These are phyloP conservation scores for Nudaria mundana DNA, from an alignment of 2,888 invertebrate species.

Conservation along the genomic window DNA sequence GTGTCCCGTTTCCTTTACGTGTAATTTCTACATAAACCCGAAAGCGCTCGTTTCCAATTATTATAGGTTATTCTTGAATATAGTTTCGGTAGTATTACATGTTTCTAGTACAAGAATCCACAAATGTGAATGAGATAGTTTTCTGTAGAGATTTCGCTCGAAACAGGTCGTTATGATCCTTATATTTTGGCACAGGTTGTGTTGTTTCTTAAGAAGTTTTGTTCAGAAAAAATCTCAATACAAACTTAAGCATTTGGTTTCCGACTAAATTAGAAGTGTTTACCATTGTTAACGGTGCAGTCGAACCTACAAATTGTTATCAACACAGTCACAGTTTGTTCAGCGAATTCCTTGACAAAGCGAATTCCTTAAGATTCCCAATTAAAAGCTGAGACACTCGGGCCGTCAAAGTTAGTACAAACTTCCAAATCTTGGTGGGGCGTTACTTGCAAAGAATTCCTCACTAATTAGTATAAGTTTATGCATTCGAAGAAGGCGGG, in stretches of 20 bases:
- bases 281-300: constrained; percentile 22
- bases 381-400: constrained; percentile 74
- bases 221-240: constrained; percentile 15
- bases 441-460: constrained; percentile 70
- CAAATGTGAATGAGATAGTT: constrained; percentile 32
- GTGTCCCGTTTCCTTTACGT: constrained; percentile 41
- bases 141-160: constrained; percentile 25
- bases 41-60: constrained; percentile 35
- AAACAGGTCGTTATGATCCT: constrained; percentile 20
- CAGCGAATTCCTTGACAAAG: constrained; percentile 67
- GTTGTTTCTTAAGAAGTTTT: constrained; percentile 20
- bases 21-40: constrained; percentile 47
- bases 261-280: constrained; percentile 30
- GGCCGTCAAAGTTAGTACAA: constrained; percentile 61
- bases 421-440: constrained; percentile 71
- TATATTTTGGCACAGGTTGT: constrained; percentile 34
- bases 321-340: constrained; percentile 59
- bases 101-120: constrained; percentile 21
- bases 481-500: constrained; percentile 64
- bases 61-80: constrained; percentile 22
- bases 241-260: constrained; percentile 26
- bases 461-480: constrained; percentile 77
- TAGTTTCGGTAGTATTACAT: constrained; percentile 21
- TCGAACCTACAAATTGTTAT: constrained; percentile 42
- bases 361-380: constrained; percentile 75